Conservation (phyloP, 2,797 vertebrate genomes). For the Fringilla coelebs region DNA sequence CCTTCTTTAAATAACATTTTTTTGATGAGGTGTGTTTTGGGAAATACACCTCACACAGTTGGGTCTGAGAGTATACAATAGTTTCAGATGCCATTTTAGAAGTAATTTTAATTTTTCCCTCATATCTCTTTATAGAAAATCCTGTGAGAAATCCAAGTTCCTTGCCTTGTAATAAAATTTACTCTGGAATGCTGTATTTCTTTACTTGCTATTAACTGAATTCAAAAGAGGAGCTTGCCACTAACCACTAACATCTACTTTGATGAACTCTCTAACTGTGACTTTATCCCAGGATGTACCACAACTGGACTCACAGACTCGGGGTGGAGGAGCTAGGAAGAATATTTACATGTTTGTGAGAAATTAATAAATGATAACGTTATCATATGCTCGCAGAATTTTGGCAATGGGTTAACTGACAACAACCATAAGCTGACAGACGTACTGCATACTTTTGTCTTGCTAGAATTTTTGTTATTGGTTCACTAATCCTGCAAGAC, state of each 20-base stretch:
- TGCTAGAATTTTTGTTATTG: background rate
- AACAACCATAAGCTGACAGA: slow-evolving; percentile 11
- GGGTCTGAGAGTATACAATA: background rate
- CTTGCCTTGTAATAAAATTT: background rate
- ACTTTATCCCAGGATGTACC: background rate
- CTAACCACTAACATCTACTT: background rate
- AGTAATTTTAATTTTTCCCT: background rate
- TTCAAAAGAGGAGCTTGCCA: background rate
- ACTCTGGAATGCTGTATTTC: background rate
- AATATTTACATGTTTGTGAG: background rate
- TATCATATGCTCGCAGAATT: background rate
- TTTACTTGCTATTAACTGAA: background rate
- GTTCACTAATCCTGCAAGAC: slow-evolving; percentile 15
- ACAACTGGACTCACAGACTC: slow-evolving; percentile 27
- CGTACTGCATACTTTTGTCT: background rate
- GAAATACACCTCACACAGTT: background rate
- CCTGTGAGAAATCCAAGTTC: background rate
- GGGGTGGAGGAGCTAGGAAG: background rate
- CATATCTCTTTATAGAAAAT: background rate
- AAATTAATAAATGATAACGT: background rate
- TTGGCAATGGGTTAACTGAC: background rate
- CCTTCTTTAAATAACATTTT: background rate
- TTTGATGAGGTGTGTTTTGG: background rate
- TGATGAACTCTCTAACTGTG: background rate
- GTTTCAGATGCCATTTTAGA: background rate